Evolutionary conservation across 2,888 invertebrate genomes (phyloP).

Genomic region (Dasypolia templi): DNA sequence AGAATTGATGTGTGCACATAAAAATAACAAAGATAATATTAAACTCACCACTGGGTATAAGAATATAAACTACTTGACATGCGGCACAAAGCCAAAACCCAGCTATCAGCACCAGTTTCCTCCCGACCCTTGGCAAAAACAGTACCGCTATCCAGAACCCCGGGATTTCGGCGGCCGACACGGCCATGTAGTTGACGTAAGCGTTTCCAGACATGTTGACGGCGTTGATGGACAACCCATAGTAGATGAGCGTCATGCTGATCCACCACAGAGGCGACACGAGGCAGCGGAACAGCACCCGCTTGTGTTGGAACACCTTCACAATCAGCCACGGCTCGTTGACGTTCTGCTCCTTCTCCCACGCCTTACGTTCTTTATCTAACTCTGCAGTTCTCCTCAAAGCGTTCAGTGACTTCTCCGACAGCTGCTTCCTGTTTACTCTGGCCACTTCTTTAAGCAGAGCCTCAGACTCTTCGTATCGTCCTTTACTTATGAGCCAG

Average conservation of each 20-base stretch:
- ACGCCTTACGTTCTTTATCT: conserved; percentile 70
- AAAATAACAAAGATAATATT: neutral
- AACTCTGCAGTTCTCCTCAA: conserved; percentile 75
- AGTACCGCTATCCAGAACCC: conserved; percentile 91
- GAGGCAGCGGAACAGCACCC: conserved; percentile 73
- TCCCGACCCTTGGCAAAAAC: conserved; percentile 90
- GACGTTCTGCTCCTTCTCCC: conserved; percentile 57
- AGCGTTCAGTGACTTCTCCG: conserved; percentile 77
- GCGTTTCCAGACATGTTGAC: conserved; percentile 91
- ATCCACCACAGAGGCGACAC: conserved; percentile 91
- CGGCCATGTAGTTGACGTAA: conserved; percentile 92
- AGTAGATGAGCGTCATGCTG: conserved; percentile 91
- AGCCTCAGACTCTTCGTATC: conserved; percentile 91
- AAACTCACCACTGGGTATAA: conserved; percentile 86
- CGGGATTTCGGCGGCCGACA: conserved; percentile 92
- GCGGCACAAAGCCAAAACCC: conserved; percentile 91
- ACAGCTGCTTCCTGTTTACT: conserved; percentile 87
- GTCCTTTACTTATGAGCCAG: conserved; percentile 94
- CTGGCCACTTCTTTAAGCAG: conserved; percentile 91
- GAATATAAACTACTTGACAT: conserved; percentile 90
- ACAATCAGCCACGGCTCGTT: conserved; percentile 80
- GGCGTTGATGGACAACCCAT: conserved; percentile 91
- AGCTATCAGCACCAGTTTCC: conserved; percentile 89
- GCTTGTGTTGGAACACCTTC: conserved; percentile 76
- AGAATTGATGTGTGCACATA: neutral